Percentiles rank a stretch among this genome's conserved stretches.
Evolutionary conservation across 1,140 invertebrate genomes (phyloP).

Genomic region (Drosophila athabasca): DNA sequence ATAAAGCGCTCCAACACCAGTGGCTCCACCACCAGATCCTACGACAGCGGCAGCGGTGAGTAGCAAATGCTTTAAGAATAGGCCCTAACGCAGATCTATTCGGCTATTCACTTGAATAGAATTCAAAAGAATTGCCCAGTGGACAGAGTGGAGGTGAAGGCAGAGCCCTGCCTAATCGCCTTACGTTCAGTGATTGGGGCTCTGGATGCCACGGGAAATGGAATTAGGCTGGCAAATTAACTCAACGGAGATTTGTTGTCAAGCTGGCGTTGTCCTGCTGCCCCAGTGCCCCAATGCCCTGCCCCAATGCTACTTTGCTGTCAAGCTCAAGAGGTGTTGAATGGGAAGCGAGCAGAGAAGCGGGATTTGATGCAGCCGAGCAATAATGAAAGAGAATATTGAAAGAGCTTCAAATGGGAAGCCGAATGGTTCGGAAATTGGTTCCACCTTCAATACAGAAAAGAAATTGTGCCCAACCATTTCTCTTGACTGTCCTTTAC

Average conservation of each 20-base stretch:
- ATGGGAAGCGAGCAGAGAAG: background rate
- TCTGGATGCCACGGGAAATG: slow-evolving; percentile 54
- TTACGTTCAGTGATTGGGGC: slow-evolving; percentile 45
- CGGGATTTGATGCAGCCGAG: background rate
- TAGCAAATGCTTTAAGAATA: slow-evolving; percentile 23
- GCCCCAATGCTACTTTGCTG: slow-evolving; percentile 17
- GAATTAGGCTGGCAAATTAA: slow-evolving; percentile 74
- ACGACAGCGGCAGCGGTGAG: slow-evolving; percentile 81
- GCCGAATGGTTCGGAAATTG: slow-evolving; percentile 33
- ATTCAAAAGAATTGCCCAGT: slow-evolving; percentile 15
- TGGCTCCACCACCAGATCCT: slow-evolving; percentile 77
- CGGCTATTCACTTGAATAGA: slow-evolving; percentile 44
- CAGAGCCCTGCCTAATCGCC: slow-evolving; percentile 57
- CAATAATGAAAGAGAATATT: slow-evolving; percentile 5
- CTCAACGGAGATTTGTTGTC: slow-evolving; percentile 67
- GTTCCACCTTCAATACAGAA: slow-evolving; percentile 3
- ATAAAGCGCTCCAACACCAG: slow-evolving; percentile 83
- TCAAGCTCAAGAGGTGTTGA: slow-evolving; percentile 18
- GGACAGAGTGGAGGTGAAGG: background rate
- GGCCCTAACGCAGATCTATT: slow-evolving; percentile 24
- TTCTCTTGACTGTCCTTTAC: background rate
- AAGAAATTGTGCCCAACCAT: background rate
- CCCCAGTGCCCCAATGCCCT: background rate
- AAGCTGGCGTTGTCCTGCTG: slow-evolving; percentile 47
- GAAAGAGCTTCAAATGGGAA: slow-evolving; percentile 3